Percentiles rank a stretch among this genome's conserved stretches.
Evolutionary conservation across 2,113 vertebrate species (phyloP).

Genomic region (Sphyrna mokarran): DNA sequence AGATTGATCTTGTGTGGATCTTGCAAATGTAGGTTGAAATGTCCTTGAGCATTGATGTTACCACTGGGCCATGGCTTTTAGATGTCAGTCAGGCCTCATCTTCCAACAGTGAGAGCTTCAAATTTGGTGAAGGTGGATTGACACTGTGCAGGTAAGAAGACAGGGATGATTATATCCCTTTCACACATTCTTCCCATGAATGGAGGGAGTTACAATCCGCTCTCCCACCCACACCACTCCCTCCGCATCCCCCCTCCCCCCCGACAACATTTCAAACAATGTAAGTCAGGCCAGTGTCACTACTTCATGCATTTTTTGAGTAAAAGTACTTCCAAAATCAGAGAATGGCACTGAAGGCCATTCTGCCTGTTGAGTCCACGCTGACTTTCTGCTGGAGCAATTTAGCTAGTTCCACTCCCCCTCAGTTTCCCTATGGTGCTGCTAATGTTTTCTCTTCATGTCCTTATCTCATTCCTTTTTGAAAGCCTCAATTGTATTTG

Average conservation of each 20-base stretch:
- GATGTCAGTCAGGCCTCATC: neutral
- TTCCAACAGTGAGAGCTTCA: neutral
- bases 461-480: neutral
- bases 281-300: neutral
- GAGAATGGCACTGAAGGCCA: neutral
- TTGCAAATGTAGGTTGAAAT: neutral
- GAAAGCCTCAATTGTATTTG: neutral
- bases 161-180: neutral
- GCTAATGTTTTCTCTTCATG: neutral
- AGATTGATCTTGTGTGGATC: neutral
- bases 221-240: too few relatives aligned
- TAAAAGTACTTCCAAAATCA: neutral
- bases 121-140: neutral
- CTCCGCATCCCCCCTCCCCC: too few relatives aligned
- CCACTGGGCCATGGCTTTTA: neutral
- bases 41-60: neutral
- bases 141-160: neutral
- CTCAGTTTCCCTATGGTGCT: neutral
- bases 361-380: neutral
- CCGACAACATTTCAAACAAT: neutral
- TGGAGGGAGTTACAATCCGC: neutral
- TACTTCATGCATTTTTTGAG: neutral
- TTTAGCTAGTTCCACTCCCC: neutral
- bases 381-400: neutral
- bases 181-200: too few relatives aligned